Percentiles rank a stretch among this genome's conserved stretches.
Conservation (phyloP, 2,888 invertebrate genomes). For the Therioaphis trifolii region DNA sequence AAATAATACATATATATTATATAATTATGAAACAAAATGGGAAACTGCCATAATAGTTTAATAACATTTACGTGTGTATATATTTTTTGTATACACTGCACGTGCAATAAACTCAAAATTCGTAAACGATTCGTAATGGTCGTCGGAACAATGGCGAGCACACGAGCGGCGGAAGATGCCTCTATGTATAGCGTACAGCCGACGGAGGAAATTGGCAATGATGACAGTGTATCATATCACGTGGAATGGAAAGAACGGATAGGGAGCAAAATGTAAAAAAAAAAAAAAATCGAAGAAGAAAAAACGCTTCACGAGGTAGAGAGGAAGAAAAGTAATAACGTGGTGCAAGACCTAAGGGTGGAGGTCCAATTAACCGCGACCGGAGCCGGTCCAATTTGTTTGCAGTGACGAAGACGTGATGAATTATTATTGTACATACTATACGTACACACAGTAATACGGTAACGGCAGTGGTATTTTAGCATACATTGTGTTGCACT, state of each 20-base stretch:
- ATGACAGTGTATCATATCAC: not conserved
- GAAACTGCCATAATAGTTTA: too few species aligned
- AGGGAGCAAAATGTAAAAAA: not conserved
- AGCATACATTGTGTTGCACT: not conserved
- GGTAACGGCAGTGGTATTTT: not conserved
- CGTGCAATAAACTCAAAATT: too few species aligned
- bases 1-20: too few species aligned
- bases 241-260: not conserved
- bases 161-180: not conserved
- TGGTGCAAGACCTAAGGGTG: too few species aligned
- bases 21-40: too few species aligned
- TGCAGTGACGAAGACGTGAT: too few species aligned
- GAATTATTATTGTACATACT: too few species aligned
- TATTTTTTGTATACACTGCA: too few species aligned
- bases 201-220: not conserved
- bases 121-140: conserved; percentile 3
- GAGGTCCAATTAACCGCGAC: not conserved
- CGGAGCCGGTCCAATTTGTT: not conserved
- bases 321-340: too few species aligned
- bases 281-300: not conserved
- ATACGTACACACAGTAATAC: too few species aligned
- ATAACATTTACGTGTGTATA: too few species aligned
- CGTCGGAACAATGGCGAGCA: not conserved
- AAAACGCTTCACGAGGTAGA: too few species aligned
- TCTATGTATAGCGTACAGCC: not conserved